These are phyloP conservation scores for Odontophorus gujanensis DNA, from an alignment of 2,113 vertebrate genomes.

Conservation along the genomic window DNA sequence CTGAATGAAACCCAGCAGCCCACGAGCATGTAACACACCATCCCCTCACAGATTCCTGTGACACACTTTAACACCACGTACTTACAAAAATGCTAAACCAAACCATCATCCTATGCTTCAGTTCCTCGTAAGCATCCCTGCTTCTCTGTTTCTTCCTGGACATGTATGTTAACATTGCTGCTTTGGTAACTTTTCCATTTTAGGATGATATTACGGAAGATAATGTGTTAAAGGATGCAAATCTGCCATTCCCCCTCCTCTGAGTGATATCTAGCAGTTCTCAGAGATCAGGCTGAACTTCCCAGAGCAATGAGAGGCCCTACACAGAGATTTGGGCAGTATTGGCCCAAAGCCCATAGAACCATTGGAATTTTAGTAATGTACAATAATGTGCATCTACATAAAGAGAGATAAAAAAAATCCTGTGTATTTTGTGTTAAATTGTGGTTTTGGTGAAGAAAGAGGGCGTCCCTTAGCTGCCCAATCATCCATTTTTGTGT, in stretches of 20 bases:
- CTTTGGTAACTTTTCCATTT: neutral
- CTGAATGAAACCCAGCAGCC: constrained; percentile 32
- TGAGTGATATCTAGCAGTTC: neutral
- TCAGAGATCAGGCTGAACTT: neutral
- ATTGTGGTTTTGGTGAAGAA: neutral
- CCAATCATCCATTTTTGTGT: neutral
- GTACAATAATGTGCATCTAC: neutral
- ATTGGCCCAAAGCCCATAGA: neutral
- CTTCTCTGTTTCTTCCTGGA: neutral
- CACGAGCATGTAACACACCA: neutral
- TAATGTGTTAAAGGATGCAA: neutral
- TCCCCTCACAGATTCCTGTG: constrained; percentile 11
- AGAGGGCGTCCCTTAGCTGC: neutral
- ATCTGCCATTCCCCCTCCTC: neutral
- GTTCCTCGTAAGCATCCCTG: neutral
- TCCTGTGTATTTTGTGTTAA: neutral
- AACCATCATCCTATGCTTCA: neutral
- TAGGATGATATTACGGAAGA: neutral
- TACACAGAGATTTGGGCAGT: neutral
- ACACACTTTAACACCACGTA: neutral
- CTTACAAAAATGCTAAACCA: constrained; percentile 2
- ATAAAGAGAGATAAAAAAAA: neutral
- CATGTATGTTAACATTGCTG: neutral
- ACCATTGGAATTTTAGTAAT: neutral
- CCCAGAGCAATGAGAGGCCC: neutral